Evolutionary conservation across 2,888 invertebrate genomes (phyloP).

Genomic region (Euclidia mi): DNA sequence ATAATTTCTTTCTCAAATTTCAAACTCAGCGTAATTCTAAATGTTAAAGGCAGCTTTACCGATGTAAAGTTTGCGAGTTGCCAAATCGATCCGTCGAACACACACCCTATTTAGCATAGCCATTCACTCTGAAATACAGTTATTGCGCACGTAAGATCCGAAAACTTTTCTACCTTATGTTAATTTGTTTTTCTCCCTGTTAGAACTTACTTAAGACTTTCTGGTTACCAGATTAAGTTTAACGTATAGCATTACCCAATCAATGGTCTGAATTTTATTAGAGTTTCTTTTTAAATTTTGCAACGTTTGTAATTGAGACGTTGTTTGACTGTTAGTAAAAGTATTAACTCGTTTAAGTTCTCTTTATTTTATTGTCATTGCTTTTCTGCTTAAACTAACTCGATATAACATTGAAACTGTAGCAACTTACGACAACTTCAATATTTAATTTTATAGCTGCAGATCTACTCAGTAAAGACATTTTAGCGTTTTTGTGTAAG

Average conservation of each 20-base stretch:
- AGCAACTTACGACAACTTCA: background rate
- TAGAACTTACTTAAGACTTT: constrained; percentile 37
- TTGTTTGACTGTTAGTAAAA: constrained; percentile 9
- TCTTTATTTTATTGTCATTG: background rate
- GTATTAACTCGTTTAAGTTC: background rate
- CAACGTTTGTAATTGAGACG: constrained; percentile 15
- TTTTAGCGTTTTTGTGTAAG: too few species aligned
- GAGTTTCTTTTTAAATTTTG: constrained; percentile 23
- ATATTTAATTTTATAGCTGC: too few species aligned
- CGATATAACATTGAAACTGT: background rate
- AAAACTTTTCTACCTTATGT: constrained; percentile 54
- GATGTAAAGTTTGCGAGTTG: constrained; percentile 19
- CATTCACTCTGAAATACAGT: constrained; percentile 52
- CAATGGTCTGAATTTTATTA: constrained; percentile 32
- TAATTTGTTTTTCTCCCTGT: constrained; percentile 56
- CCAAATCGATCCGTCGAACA: constrained; percentile 42
- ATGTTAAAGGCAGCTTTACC: constrained; percentile 1
- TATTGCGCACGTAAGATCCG: constrained; percentile 44
- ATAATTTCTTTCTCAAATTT: background rate
- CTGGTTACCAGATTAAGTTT: constrained; percentile 42
- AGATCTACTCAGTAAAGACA: too few species aligned
- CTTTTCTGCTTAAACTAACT: background rate
- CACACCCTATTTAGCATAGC: constrained; percentile 51
- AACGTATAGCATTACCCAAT: constrained; percentile 50
- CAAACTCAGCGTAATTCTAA: background rate